These are phyloP conservation scores for Dolichotis patagonum DNA, from an alignment of 2,113 vertebrate genomes.

Conservation along the genomic window DNA sequence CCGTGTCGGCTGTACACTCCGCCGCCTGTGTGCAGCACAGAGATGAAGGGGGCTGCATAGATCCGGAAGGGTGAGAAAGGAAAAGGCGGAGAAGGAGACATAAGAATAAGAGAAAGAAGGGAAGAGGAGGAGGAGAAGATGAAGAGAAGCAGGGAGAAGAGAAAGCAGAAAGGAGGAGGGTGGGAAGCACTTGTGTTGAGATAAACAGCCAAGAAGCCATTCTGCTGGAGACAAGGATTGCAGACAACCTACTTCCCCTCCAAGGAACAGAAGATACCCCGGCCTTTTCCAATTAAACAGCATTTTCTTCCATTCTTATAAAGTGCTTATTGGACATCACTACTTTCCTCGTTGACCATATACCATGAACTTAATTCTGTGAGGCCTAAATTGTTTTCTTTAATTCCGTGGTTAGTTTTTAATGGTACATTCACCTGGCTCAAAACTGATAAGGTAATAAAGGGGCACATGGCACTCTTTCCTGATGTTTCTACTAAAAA, in stretches of 20 bases:
- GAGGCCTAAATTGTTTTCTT: constrained; percentile 1
- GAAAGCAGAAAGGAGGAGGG: too few relatives aligned
- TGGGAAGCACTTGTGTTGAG: fast-evolving
- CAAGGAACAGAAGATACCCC: not conserved
- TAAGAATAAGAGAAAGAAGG: not conserved
- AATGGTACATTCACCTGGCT: not conserved
- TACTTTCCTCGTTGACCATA: not conserved
- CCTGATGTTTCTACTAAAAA: not conserved
- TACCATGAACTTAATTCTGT: not conserved
- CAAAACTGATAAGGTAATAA: not conserved
- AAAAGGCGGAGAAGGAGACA: not conserved
- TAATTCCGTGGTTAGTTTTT: not conserved
- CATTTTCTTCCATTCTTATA: not conserved
- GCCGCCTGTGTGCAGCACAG: not conserved
- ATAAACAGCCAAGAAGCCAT: not conserved
- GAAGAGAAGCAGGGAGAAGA: not conserved
- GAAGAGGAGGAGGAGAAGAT: not conserved
- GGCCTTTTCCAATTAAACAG: not conserved
- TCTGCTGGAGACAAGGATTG: not conserved
- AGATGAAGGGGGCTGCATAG: not conserved
- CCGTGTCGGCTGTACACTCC: not conserved
- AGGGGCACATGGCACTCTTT: not conserved
- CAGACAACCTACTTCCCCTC: not conserved
- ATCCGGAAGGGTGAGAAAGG: not conserved
- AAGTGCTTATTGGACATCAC: not conserved